Percentiles rank a stretch among this genome's conserved stretches.
Evolutionary conservation across 2,797 vertebrate species (phyloP).

Genomic region (Clamator glandarius): DNA sequence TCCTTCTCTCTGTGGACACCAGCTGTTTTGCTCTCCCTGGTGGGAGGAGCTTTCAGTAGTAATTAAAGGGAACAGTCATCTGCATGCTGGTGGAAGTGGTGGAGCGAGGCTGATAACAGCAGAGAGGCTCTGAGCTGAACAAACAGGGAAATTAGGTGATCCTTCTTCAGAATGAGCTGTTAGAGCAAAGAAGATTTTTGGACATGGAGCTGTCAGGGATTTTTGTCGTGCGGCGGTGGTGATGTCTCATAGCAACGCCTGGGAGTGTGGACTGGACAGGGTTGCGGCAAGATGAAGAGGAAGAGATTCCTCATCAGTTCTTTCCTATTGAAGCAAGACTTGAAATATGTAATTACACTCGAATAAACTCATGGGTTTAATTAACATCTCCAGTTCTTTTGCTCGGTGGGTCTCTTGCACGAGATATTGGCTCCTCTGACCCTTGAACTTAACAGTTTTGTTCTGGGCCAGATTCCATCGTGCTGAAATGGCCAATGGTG

Average conservation of each 20-base stretch:
- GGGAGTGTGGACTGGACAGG: background rate
- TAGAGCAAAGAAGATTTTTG: background rate
- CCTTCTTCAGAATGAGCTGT: constrained; percentile 18
- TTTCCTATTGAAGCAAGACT: background rate
- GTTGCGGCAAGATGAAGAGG: background rate
- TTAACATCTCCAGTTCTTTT: background rate
- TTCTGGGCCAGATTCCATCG: background rate
- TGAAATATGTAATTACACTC: background rate
- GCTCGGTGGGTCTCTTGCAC: background rate
- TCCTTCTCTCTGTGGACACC: constrained; percentile 22
- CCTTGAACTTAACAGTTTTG: background rate
- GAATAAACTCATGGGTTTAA: background rate
- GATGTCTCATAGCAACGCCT: background rate
- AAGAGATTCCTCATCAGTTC: background rate
- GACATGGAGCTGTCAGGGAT: background rate
- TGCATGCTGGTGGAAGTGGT: background rate
- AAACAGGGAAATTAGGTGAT: constrained; percentile 40
- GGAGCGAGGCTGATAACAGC: constrained; percentile 36
- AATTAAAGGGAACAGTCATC: constrained; percentile 59
- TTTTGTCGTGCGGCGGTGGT: background rate
- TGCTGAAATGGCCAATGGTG: background rate
- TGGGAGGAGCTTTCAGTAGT: constrained; percentile 57
- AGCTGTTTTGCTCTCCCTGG: constrained; percentile 48
- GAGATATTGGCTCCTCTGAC: background rate
- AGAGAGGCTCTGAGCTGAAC: constrained; percentile 23